These are phyloP conservation scores for Aphrocallistes beatrix DNA, from an alignment of 37 sponge, comb jelly and placozoan species.

Conservation along the genomic window DNA sequence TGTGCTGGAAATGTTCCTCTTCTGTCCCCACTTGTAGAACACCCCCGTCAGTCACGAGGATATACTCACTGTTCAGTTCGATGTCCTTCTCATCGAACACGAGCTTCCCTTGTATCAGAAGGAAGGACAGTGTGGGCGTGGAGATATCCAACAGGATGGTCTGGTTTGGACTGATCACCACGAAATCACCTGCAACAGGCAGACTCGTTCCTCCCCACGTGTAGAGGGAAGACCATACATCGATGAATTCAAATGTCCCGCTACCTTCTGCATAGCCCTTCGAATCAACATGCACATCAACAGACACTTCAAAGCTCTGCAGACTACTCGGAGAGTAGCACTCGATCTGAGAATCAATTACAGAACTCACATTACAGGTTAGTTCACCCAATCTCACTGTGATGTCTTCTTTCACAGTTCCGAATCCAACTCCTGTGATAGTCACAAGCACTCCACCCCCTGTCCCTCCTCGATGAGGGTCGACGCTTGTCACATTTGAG, in stretches of 20 bases:
- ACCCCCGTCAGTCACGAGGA: slow-evolving; percentile 62
- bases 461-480: slow-evolving; percentile 73
- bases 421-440: slow-evolving; percentile 64
- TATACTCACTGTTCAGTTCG: slow-evolving; percentile 54
- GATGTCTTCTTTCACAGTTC: slow-evolving; percentile 30
- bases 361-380: slow-evolving; percentile 32
- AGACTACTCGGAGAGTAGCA: slow-evolving; percentile 59
- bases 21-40: slow-evolving; percentile 74
- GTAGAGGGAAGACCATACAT: slow-evolving; percentile 39
- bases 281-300: slow-evolving; percentile 42
- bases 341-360: slow-evolving; percentile 38
- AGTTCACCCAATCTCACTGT: slow-evolving; percentile 39
- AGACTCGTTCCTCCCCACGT: slow-evolving; percentile 79
- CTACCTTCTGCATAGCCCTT: background rate
- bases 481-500: slow-evolving; percentile 40
- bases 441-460: slow-evolving; percentile 73
- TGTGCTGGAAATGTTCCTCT: slow-evolving; percentile 54
- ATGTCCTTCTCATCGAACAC: slow-evolving; percentile 78
- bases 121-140: slow-evolving; percentile 47
- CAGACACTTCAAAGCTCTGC: slow-evolving; percentile 35
- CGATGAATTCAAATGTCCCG: slow-evolving; percentile 27
- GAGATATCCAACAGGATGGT: slow-evolving; percentile 65
- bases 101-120: slow-evolving; percentile 80
- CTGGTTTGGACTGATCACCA: slow-evolving; percentile 68
- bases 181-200: slow-evolving; percentile 79